These are phyloP conservation scores for Drosophila trapezifrons DNA, from an alignment of 1,140 invertebrate species.

Conservation along the genomic window DNA sequence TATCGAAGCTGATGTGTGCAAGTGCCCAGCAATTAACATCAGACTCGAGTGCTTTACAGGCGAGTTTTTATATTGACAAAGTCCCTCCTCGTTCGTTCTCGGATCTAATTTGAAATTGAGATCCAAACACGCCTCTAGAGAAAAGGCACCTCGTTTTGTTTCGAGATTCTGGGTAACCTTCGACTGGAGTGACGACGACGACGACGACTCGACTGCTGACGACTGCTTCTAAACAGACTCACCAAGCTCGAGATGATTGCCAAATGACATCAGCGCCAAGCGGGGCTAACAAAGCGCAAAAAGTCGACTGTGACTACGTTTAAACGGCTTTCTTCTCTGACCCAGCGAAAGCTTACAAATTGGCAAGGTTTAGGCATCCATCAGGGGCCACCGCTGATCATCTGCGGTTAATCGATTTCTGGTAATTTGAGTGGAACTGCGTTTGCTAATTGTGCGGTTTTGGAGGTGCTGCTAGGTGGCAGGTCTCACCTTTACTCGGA, in stretches of 20 bases:
- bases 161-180: slow-evolving; percentile 68
- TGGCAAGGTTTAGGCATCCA: slow-evolving; percentile 29
- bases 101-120: slow-evolving; percentile 45
- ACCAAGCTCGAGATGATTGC: slow-evolving; percentile 62
- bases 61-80: slow-evolving; percentile 43
- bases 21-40: slow-evolving; percentile 64
- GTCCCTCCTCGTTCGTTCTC: slow-evolving; percentile 15
- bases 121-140: slow-evolving; percentile 51
- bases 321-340: slow-evolving; percentile 43
- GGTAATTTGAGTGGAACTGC: slow-evolving; percentile 42
- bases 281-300: slow-evolving; percentile 54
- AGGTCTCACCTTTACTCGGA: slow-evolving; percentile 24
- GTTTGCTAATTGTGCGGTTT: slow-evolving; percentile 49
- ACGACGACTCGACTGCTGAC: slow-evolving; percentile 19
- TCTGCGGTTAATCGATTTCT: slow-evolving; percentile 47
- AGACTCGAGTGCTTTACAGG: slow-evolving; percentile 36
- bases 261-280: slow-evolving; percentile 74
- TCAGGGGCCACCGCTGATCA: slow-evolving; percentile 31
- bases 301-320: slow-evolving; percentile 36
- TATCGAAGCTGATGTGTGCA: slow-evolving; percentile 17
- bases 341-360: slow-evolving; percentile 51
- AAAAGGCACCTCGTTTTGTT: slow-evolving; percentile 39
- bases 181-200: slow-evolving; percentile 46
- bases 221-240: slow-evolving; percentile 57
- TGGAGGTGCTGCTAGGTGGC: slow-evolving; percentile 8